Evolutionary conservation across 2,113 vertebrate genomes (phyloP).

Genomic region (Meriones unguiculatus): DNA sequence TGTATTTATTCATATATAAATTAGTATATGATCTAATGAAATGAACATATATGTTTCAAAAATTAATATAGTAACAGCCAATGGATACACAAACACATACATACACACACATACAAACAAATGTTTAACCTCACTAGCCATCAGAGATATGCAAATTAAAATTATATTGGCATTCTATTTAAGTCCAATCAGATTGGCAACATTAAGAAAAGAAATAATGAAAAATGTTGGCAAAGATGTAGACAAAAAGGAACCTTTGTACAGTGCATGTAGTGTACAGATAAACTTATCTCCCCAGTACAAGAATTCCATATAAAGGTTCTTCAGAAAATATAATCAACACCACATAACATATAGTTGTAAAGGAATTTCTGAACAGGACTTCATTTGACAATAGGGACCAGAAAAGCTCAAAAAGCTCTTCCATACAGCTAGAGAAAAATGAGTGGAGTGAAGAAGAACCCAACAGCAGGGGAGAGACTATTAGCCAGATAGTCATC

Average conservation of each 20-base stretch:
- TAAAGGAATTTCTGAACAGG: not conserved
- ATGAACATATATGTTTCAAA: not conserved
- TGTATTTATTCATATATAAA: not conserved
- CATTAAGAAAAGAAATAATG: not conserved
- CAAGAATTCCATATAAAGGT: not conserved
- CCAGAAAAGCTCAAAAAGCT: not conserved
- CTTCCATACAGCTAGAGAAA: not conserved
- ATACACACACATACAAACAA: not conserved
- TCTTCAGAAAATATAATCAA: not conserved
- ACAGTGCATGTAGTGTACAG: not conserved
- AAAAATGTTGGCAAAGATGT: not conserved
- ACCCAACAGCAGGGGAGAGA: not conserved
- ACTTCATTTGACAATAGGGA: not conserved
- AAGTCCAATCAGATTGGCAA: not conserved
- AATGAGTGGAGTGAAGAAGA: not conserved
- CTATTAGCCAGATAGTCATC: not conserved
- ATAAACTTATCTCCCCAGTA: not conserved
- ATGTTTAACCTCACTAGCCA: not conserved
- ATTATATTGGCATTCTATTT: not conserved
- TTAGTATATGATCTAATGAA: not conserved
- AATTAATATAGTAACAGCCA: not conserved
- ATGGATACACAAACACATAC: not conserved
- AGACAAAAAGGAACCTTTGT: not conserved
- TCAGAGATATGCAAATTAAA: not conserved
- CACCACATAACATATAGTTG: not conserved